Base-by-base conservation (phyloP, 2,113 vertebrate species). In the Phodopus roborovskii region DNA sequence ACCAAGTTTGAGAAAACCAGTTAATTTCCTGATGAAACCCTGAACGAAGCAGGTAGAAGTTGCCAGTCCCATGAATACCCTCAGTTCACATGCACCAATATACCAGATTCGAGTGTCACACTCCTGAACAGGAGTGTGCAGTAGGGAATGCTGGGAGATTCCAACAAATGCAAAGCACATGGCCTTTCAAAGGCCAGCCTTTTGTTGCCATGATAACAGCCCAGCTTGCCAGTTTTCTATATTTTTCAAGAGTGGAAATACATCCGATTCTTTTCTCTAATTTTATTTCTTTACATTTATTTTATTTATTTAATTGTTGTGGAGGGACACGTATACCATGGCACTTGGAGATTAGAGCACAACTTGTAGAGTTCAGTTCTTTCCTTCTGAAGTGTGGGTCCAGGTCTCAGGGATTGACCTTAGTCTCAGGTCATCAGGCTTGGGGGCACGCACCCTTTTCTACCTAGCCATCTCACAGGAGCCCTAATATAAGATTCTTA, bases 201-300 rank as follows among this genome's bases (percentile, higher is more conserved):
- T 81, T 62, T 13, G 42, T 88, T 78, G 66, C 42, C 30, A 6
- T 53, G 71, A 79, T 30, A 4, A 19, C 28, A 42, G 30, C 5
- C n/a, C 56, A 12, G 60, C 2, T 36, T 28, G 81, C 56, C 28
- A 5, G 7, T 48, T 58, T 24, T 60, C 88, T 89, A 33, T 42
- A 39, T 60, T 95, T 92, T 62, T 92, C 39, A 90, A 77, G 83
- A 94, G 84, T 8, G 78, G 53, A 9, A 77, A 62, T 39, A 77
- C 30, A 73, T 58, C 15, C 48, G 71, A 75, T 62, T 75, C 24
- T 89, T 88, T 88, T 74, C 42, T 86, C 50, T 48, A 36, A 48
- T 77, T 48, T 45, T 28, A 48, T 77, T 77, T 48, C 28, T 68
- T 86, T 68, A 22, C 17, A 68, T 86, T 50, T 50, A 86, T 50